A percentile compares a stretch with the other conserved stretches of the same genome.
Evolutionary conservation across 2,888 invertebrate species (phyloP).

Genomic region (Philonicus albiceps): DNA sequence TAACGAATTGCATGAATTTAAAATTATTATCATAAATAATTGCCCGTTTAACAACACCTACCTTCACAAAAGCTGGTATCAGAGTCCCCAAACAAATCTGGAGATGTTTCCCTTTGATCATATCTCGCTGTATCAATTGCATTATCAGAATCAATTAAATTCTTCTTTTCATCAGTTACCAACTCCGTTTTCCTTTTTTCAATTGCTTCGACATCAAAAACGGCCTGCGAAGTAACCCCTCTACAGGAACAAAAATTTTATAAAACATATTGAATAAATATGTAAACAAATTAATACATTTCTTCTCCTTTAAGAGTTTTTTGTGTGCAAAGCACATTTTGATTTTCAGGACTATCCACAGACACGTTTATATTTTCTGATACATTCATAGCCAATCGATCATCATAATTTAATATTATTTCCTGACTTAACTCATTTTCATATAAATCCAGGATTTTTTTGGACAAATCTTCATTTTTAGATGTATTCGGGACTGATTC

Average conservation of each 20-base stretch:
- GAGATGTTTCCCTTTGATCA: slow-evolving; percentile 54
- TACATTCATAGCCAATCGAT: neutral
- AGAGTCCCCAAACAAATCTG: slow-evolving; percentile 60
- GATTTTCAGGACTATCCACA: neutral
- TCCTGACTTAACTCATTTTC: neutral
- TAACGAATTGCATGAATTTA: too few species aligned
- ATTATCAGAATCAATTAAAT: neutral
- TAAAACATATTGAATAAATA: neutral
- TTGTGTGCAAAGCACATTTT: neutral
- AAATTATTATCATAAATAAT: too few species aligned
- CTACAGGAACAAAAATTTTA: neutral
- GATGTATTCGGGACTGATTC: neutral
- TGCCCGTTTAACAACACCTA: neutral
- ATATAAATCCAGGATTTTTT: neutral
- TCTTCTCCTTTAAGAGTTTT: neutral
- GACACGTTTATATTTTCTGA: neutral
- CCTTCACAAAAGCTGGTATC: slow-evolving; percentile 50
- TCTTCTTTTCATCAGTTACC: neutral
- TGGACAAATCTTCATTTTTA: neutral
- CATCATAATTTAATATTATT: neutral
- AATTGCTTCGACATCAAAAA: neutral
- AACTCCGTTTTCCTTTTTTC: neutral
- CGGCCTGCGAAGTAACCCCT: neutral
- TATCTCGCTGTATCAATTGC: neutral
- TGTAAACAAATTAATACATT: neutral